These are phyloP conservation scores for Helicoverpa assulta DNA, from an alignment of 2,888 invertebrate genomes.

Conservation along the genomic window DNA sequence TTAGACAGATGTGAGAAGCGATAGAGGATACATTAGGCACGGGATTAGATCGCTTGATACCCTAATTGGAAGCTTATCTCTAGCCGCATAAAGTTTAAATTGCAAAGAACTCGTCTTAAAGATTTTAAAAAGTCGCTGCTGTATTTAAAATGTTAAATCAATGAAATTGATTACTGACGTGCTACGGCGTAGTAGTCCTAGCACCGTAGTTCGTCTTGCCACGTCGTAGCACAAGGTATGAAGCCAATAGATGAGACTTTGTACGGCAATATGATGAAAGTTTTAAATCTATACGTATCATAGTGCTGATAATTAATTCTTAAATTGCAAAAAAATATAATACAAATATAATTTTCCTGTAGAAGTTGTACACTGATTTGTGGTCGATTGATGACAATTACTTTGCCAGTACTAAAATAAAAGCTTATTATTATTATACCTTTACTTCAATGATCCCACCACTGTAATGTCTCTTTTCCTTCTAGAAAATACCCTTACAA, in stretches of 20 bases:
- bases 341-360: too few relatives aligned
- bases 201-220: neutral
- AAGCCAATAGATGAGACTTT: too few relatives aligned
- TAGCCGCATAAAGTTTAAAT: neutral
- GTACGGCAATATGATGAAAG: too few relatives aligned
- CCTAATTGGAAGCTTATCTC: neutral
- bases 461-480: neutral
- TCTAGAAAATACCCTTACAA: neutral
- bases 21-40: constrained; percentile 3
- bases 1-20: constrained; percentile 8
- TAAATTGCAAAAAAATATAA: too few relatives aligned
- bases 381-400: too few relatives aligned
- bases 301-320: too few relatives aligned
- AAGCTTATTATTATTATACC: too few relatives aligned
- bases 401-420: too few relatives aligned
- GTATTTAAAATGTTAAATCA: neutral
- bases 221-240: constrained; percentile 3
- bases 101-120: neutral
- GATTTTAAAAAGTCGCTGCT: too few relatives aligned
- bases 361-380: too few relatives aligned
- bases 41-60: neutral
- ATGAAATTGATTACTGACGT: neutral
- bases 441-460: too few relatives aligned
- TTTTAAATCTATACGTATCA: too few relatives aligned
- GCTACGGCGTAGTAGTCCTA: constrained; percentile 7